These are phyloP conservation scores for Neogobius melanostomus DNA, from an alignment of 2,113 vertebrate genomes.

Conservation along the genomic window DNA sequence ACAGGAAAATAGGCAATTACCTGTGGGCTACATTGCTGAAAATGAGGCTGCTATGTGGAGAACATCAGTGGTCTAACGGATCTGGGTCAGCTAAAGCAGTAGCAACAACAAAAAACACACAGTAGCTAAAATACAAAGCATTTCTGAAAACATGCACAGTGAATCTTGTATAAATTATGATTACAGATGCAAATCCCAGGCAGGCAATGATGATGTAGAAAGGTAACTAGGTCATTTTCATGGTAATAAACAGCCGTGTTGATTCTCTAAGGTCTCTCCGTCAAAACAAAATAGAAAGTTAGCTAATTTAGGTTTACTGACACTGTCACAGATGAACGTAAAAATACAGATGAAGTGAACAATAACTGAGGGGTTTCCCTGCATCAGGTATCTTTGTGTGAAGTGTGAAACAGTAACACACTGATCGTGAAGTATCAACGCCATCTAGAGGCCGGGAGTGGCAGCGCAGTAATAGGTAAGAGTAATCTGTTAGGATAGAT, in stretches of 20 bases:
- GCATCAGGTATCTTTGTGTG: neutral
- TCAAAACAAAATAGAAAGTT: neutral
- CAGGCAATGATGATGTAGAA: conserved; percentile 17
- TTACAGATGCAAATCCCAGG: conserved; percentile 22
- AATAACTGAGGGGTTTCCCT: neutral
- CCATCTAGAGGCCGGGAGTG: neutral
- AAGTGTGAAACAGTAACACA: neutral
- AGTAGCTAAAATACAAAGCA: neutral
- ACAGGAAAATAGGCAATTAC: conserved; percentile 3
- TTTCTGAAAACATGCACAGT: neutral
- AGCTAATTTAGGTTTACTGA: too few relatives aligned
- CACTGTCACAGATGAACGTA: neutral
- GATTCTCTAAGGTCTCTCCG: conserved; percentile 29
- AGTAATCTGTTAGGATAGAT: neutral
- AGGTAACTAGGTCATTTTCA: conserved; percentile 26
- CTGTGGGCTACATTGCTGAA: neutral
- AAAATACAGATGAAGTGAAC: neutral
- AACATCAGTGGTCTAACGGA: neutral
- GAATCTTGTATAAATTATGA: neutral
- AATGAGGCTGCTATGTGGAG: neutral
- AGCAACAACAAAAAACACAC: neutral
- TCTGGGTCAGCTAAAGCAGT: conserved; percentile 2
- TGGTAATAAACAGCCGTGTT: conserved; percentile 32
- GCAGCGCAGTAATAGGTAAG: neutral
- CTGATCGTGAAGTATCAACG: neutral